Base-by-base conservation (phyloP, 2,113 vertebrate species). In the Cepphus grylle region DNA sequence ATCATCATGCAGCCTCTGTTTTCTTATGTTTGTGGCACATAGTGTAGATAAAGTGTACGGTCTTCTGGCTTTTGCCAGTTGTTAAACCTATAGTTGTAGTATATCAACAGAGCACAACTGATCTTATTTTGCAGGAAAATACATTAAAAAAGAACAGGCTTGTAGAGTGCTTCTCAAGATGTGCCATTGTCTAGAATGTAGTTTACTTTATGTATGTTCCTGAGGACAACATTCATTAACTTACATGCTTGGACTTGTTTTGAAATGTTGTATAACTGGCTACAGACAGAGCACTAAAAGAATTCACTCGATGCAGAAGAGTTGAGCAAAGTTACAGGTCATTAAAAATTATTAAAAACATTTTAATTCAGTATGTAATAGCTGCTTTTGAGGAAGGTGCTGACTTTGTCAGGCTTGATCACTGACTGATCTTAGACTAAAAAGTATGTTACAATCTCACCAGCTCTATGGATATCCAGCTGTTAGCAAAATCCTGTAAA, bases 241-340 rank as follows among this genome's bases (percentile, higher is more conserved):
- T 83, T 80, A 61, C 83, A 4, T 26, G 83, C 74, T 74, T 84
- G 40, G 53, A 43, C 94, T 92, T 95, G 88, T 92, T 89, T 86
- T 79, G 61, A 94, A 72, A 63, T 36, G 15, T 50, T 88, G 67
- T 69, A 16, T 76, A 55, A 56, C 22, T 73, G 36, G 36, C 45
- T 85, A 23, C 66, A 81, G n/a, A 17, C 3, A 43, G 56, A 63
- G 12, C 21, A 17, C 21, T 70, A 5, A 23, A 69, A 27, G 76
- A 81, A 43, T 38, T 85, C 9, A 14, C 14, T 56, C 5, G 0
- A 10, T 79, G 26, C 38, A 49, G 77, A 63, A 40, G 38, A 84
- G 47, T 17, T 95, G 22, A 61, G 42, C 67, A 23, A 15, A 42
- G 23, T 50, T 50, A 50, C 49, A 50, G 12, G 12, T n/a, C 26